phyloP scores from a whole-genome alignment of 1,140 invertebrate genomes.

The Drosophila melanica region DNA sequence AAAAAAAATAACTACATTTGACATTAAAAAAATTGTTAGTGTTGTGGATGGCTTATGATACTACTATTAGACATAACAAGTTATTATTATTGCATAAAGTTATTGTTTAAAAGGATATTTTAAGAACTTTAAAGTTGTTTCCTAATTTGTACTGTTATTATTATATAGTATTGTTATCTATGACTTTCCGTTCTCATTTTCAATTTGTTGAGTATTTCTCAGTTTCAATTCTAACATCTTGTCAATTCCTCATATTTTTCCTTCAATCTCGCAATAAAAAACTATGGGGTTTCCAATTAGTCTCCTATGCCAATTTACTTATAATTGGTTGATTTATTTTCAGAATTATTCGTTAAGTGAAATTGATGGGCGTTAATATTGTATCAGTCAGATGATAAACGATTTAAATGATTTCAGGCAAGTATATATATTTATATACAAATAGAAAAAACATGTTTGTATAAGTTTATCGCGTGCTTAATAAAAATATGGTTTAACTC shows the following conservation, averaged over 20 bases:
- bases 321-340: conserved; percentile 9
- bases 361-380: conserved; percentile 14
- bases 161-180: too few relatives aligned
- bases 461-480: too few relatives aligned
- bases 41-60: background rate
- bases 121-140: background rate
- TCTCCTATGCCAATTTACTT: conserved; percentile 2
- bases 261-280: conserved; percentile 3
- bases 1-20: background rate
- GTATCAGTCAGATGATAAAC: background rate
- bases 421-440: background rate
- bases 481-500: background rate
- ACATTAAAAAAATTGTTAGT: background rate
- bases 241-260: background rate
- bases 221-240: background rate
- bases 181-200: background rate
- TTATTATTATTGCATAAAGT: background rate
- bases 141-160: background rate
- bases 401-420: background rate
- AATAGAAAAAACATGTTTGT: background rate
- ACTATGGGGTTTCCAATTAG: conserved; percentile 17
- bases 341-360: conserved; percentile 13
- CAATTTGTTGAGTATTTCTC: background rate
- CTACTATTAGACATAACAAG: background rate
- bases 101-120: background rate